Base-by-base conservation (phyloP, 2,113 vertebrate species). In the Vulpes lagopus region DNA sequence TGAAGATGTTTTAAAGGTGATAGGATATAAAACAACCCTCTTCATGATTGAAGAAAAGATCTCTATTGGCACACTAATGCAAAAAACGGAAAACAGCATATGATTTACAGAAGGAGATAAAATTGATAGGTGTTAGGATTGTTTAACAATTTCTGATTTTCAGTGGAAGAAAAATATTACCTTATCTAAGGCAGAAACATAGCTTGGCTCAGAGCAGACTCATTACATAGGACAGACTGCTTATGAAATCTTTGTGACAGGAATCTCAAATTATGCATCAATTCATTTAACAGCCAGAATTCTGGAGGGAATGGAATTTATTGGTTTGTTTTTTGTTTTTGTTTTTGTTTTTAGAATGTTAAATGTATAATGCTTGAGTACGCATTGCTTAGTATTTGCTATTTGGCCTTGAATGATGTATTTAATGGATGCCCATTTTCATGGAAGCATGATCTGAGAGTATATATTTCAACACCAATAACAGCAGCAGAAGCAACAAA, bases 101-200 rank as follows among this genome's bases (percentile, higher is more conserved):
- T 53, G 64, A 97, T 23, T 80, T 86, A 59, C 2, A 57, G 60
- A 95, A 96, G 74, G n/a, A 97, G 93, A 67, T 71, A 92, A 64
- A 95, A 59, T 3, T 12, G 8, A 91, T n/a, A 32, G 7, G 67
- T 49, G 9, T 78, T 92, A 89, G 53, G 88, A 96, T 80, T 71
- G 16, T 78, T 90, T 71, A 89, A 74, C 14, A 51, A 87, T 82
- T 16, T 93, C 53, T 93, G 35, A 81, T 91, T 95, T 97, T 65
- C 11, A 67, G 38, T 84, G 11, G 1, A 91, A 69, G 43, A 8
- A 90, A 38, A 91, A 53, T 27, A 73, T 93, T 93, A 94, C 17
- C 0, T 67, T 17, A 67, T 30, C 1, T 80, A 3, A 59, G 5
- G 15, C 7, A 88, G 62, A 91, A n/a, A 25, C 9, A 32, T 12